Base-by-base conservation (phyloP, 2,113 vertebrate species). In the Muntiacus reevesi region DNA sequence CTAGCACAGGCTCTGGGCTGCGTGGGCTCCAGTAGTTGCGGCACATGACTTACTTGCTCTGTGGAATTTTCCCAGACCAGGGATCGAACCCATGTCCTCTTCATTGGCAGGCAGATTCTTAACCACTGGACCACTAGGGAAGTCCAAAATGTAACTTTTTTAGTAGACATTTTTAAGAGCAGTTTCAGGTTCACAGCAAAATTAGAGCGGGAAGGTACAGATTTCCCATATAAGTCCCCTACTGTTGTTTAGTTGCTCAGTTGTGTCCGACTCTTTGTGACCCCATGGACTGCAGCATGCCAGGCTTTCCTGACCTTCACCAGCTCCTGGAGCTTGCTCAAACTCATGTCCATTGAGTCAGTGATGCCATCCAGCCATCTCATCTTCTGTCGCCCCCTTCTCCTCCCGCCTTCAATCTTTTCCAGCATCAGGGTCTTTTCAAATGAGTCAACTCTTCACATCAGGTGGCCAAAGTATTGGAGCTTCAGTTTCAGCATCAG, bases 101-200 rank as follows among this genome's bases (percentile, higher is more conserved):
- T 27, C 43, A 78, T 28, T 16, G 25, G 74, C 74, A 45, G 43
- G 43, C 40, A 28, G 74, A 28, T 50, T 47, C 43, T 79, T 79
- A 50, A 79, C 27, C 27, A 30, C 27, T 79, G 45, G 43, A 28
- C 45, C 14, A 30, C 76, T 43, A 45, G 40, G 25, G 43, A 78
- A 78, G 43, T 28, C 74, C 40, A 23, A 93, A 93, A 93, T 19
- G 67, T 86, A 67, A 54, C 43, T 74, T 82, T 87, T 52, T 59
- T 47, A 83, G 36, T 55, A 83, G 21, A 36, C 33, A 33, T 50
- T 82, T 82, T 79, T 14, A 91, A 43, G 40, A 62, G 76, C 33
- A 62, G 76, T 62, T 81, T 64, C 50, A 52, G n/a, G 12, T 82
- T 52, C 17, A 6, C 60, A 62, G 78, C 59, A 67, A 83, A 92